These are phyloP conservation scores for Melipona bicolor DNA, from an alignment of 2,888 invertebrate genomes.

Conservation along the genomic window DNA sequence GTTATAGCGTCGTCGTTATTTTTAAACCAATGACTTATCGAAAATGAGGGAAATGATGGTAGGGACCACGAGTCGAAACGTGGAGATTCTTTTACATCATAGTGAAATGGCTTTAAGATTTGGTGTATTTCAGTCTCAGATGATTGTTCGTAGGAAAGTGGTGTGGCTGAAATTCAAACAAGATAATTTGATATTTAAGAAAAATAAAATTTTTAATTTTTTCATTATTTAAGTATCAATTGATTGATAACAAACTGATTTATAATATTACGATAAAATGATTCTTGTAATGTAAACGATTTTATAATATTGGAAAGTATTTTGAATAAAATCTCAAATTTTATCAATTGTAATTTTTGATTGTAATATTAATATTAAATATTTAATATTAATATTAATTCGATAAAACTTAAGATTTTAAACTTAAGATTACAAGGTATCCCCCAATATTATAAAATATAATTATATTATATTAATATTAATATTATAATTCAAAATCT, in stretches of 20 bases:
- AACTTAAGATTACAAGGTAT: too few relatives aligned
- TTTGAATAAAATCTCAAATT: too few relatives aligned
- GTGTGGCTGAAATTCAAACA: constrained; percentile 30
- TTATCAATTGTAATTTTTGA: too few relatives aligned
- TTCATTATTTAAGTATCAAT: not conserved
- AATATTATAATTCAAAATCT: too few relatives aligned
- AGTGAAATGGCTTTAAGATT: not conserved
- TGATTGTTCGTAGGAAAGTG: not conserved
- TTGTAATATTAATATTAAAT: too few relatives aligned
- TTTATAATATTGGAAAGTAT: too few relatives aligned
- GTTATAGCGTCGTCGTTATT: constrained; percentile 15
- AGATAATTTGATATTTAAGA: not conserved
- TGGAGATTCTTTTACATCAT: constrained; percentile 25
- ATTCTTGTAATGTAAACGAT: not conserved
- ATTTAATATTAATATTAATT: too few relatives aligned
- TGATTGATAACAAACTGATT: not conserved
- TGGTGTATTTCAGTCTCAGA: not conserved
- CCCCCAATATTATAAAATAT: too few relatives aligned
- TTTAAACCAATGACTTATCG: constrained; percentile 39
- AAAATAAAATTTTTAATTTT: not conserved
- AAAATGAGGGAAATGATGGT: constrained; percentile 43
- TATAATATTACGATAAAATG: not conserved
- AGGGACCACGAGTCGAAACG: constrained; percentile 51
- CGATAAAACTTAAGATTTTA: too few relatives aligned
- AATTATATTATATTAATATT: too few relatives aligned